Conservation (phyloP, 2,797 vertebrate species). For the Tiaroga cobitis region DNA sequence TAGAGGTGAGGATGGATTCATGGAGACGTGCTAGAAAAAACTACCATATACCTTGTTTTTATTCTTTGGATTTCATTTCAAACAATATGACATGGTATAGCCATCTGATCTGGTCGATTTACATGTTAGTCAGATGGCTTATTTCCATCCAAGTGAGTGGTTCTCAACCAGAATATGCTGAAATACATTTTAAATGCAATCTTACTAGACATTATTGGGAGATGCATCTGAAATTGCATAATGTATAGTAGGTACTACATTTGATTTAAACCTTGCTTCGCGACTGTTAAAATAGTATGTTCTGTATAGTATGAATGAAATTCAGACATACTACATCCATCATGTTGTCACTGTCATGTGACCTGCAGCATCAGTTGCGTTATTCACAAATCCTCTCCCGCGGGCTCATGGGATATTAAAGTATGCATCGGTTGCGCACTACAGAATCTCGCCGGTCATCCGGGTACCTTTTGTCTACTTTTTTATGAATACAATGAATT, state of each 20-base stretch:
- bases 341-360: background rate
- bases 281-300: background rate
- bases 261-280: background rate
- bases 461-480: background rate
- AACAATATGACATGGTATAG: too few relatives aligned
- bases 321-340: background rate
- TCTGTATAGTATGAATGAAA: background rate
- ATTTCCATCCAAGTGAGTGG: background rate
- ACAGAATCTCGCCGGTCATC: background rate
- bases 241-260: background rate
- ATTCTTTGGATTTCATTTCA: too few relatives aligned
- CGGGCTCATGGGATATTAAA: background rate
- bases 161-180: background rate
- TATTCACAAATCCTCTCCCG: background rate
- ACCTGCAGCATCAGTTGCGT: background rate
- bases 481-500: background rate
- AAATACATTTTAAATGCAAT: background rate
- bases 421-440: background rate
- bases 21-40: background rate
- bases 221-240: background rate
- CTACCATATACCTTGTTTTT: background rate
- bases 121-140: background rate
- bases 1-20: constrained; percentile 82
- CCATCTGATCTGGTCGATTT: background rate
- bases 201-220: background rate